phyloP scores from a whole-genome alignment of 1,140 invertebrate genomes.

The Camponotus vicinus region DNA sequence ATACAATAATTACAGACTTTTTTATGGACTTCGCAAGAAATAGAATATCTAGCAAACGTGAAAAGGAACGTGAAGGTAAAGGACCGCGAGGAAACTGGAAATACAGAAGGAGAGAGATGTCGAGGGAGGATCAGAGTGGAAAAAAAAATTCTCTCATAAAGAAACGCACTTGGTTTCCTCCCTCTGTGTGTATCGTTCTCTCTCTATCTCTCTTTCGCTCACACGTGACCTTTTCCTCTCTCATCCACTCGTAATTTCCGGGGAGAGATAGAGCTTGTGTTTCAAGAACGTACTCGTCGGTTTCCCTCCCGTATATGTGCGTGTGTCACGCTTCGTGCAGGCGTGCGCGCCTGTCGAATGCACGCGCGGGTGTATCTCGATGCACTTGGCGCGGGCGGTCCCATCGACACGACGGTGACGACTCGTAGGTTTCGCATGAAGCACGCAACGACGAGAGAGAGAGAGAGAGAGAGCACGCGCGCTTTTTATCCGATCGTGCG shows the following conservation, averaged over 20 bases:
- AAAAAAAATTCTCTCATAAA: slow-evolving; percentile 76
- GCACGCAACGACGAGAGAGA: slow-evolving; percentile 23
- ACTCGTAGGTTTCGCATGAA: slow-evolving; percentile 16
- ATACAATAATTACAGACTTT: background rate
- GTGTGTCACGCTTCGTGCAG: slow-evolving; percentile 48
- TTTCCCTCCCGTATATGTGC: slow-evolving; percentile 15
- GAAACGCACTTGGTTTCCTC: slow-evolving; percentile 53
- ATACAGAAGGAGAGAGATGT: slow-evolving; percentile 32
- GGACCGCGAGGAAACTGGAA: background rate
- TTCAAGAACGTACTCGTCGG: slow-evolving; percentile 67
- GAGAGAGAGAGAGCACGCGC: background rate
- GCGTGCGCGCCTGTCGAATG: slow-evolving; percentile 48
- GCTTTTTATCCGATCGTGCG: slow-evolving; percentile 29
- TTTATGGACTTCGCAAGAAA: background rate
- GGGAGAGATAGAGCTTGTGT: slow-evolving; percentile 70
- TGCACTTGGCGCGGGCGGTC: background rate
- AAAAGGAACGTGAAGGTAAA: slow-evolving; percentile 30
- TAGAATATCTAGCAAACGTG: slow-evolving; percentile 27
- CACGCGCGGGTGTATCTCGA: slow-evolving; percentile 22
- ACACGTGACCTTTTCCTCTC: slow-evolving; percentile 10
- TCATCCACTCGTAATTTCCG: slow-evolving; percentile 64
- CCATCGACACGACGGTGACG: slow-evolving; percentile 18
- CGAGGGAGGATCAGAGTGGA: slow-evolving; percentile 54
- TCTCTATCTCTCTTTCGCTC: slow-evolving; percentile 10
- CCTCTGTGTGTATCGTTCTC: background rate